Evolutionary conservation across 2,888 invertebrate species (phyloP).

Genomic region (Chrysotoxum bicinctum): DNA sequence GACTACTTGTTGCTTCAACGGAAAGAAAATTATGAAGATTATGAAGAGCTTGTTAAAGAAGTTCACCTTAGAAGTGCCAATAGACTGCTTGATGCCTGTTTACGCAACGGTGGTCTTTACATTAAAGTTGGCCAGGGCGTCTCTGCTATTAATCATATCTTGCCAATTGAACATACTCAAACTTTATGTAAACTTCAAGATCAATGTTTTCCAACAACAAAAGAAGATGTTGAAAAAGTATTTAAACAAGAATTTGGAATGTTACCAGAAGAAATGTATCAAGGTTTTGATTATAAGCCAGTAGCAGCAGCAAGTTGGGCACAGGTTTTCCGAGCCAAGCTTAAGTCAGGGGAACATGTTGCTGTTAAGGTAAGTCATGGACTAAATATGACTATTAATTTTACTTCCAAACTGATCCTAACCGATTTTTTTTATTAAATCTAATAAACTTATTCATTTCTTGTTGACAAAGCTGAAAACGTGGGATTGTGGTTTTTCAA

Average conservation of each 20-base stretch:
- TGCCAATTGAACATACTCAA: conserved; percentile 87
- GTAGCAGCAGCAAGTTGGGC: conserved; percentile 90
- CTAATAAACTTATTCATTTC: too few relatives aligned
- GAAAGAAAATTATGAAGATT: conserved; percentile 80
- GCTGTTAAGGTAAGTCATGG: conserved; percentile 87
- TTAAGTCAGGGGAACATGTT: conserved; percentile 85
- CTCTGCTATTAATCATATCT: conserved; percentile 88
- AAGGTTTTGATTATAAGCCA: conserved; percentile 85
- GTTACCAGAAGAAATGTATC: conserved; percentile 84
- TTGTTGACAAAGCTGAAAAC: too few relatives aligned
- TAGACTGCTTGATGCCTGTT: conserved; percentile 85
- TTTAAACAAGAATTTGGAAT: conserved; percentile 87
- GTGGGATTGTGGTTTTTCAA: too few relatives aligned
- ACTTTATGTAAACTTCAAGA: conserved; percentile 84
- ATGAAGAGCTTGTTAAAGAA: conserved; percentile 79
- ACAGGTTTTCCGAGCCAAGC: conserved; percentile 86
- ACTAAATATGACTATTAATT: too few relatives aligned
- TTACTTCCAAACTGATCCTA: too few relatives aligned
- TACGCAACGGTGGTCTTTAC: conserved; percentile 89
- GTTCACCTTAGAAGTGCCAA: conserved; percentile 86
- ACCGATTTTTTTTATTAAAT: too few relatives aligned
- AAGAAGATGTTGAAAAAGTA: conserved; percentile 84
- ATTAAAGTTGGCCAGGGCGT: conserved; percentile 90
- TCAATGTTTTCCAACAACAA: conserved; percentile 83
- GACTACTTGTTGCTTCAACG: conserved; percentile 76